Base-by-base conservation (phyloP, 2,113 vertebrate genomes). In the Crotalus viridis region DNA sequence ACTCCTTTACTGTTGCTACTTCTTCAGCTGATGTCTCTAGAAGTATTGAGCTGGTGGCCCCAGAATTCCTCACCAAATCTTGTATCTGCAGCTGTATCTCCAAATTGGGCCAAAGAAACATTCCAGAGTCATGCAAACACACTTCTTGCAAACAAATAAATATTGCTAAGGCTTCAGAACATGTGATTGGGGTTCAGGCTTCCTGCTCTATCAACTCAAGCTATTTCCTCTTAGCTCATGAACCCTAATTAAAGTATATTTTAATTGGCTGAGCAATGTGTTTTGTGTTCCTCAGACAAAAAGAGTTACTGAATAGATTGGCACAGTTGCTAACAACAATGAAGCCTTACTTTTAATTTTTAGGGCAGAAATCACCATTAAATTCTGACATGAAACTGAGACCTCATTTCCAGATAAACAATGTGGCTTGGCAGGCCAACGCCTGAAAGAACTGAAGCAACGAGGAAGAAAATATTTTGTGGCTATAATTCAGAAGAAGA, bases 241-340 rank as follows among this genome's bases (percentile, higher is more conserved):
- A 64, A 26, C 46, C 46, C 56, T 86, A 93, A 87, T 93, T 87
- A 87, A 87, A 54, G 92, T 46, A 54, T 39, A 52, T 54, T 85
- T 59, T 86, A 93, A 90, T 61, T 90, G 55, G 43, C 54, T 93
- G 56, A 90, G 92, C 92, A 87, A 93, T 93, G n/a, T 85, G 12
- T 12, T 51, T 43, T 15, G 39, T 22, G 55, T 86, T 86, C 55
- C 92, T 90, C 21, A 10, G 43, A 54, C 59, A 51, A 43, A 90
- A 90, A 86, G 48, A 52, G 22, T 81, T 61, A 87, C 43, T 12
- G 21, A 86, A 61, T 52, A n/a, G 10, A 12, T 39, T 33, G 54
- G 26, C 33, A 59, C 39, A 33, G 7, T 46, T 85, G 43, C 19
- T 93, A 39, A 59, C 46, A 59, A 61, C 22, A 61, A 51, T 52